Evolutionary conservation across 2,797 vertebrate genomes (phyloP), one percentile per base, ranked within the genome.

Genomic region (Gymnothorax javanicus): DNA sequence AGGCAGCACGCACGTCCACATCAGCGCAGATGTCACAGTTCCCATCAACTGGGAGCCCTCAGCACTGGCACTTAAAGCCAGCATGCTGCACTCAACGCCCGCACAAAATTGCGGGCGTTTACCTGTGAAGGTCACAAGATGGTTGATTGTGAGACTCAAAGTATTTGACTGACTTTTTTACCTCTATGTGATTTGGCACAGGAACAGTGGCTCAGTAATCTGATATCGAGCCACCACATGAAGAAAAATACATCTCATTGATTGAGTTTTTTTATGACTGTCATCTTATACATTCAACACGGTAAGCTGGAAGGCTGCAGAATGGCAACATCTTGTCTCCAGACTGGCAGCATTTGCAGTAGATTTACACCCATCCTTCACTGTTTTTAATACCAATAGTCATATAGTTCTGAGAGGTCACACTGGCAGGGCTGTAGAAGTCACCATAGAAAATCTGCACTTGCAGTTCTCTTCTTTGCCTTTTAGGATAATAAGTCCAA

Each of bases 41-140:
- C 87, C 86, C 43, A 54, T 77, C 69, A 43, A 87, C 77, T 62
- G 33, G 84, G 58, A 79, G 52, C 85, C 89, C 87, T 92, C 86
- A 58, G 88, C 90, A 81, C 88, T 86, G 92, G 91, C 77, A 59
- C 67, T 91, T 25, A 6, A 84, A 84, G 86, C 95, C 86, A 91
- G 89, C 81, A 90, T 84, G 84, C 90, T 85, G 90, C 88, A 92
- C 92, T 95, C 93, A 90, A 85, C 90, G 96, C 97, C 98, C 96
- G 96, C 98, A 95, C 94, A 88, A 75, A 82, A 43, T 91, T 97
- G 96, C 96, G 98, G 97, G 97, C 93, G 0, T 98, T 99, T 99
- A 99, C 97, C 98, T 99, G 82, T 87, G 93, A 54, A 89, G 15
- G 93, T 4, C 85, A 25, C 73, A 43, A n/a, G 8, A 71, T 7